These are phyloP conservation scores for Leptodactylus fuscus DNA, from an alignment of 2,113 vertebrate genomes.

Conservation along the genomic window DNA sequence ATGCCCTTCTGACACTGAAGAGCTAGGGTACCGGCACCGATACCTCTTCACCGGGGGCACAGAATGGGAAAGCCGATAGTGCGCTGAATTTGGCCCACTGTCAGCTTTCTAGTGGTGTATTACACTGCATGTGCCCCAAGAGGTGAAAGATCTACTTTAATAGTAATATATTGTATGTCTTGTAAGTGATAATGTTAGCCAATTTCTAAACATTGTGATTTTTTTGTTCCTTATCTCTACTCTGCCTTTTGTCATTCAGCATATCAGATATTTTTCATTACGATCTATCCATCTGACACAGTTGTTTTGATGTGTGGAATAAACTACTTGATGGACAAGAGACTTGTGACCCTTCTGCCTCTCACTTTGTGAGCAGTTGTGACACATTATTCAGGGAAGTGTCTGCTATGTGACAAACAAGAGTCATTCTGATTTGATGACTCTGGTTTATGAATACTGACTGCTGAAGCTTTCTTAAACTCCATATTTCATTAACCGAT, in stretches of 20 bases:
- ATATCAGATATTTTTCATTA: no score
- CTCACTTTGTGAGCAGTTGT: neutral
- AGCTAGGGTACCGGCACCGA: no score
- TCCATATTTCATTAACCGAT: neutral
- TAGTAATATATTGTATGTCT: neutral
- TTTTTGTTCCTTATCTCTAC: no score
- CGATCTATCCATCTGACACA: neutral
- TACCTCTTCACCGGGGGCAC: no score
- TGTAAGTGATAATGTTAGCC: neutral
- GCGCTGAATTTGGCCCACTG: no score
- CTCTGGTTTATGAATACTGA: neutral
- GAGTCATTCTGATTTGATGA: neutral
- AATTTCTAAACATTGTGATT: no score
- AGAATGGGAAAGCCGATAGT: no score
- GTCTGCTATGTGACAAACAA: neutral
- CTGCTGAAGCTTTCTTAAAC: neutral
- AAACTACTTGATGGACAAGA: slow-evolving; percentile 9
- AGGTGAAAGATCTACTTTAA: no score
- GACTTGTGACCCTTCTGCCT: neutral
- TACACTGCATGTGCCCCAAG: no score
- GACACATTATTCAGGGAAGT: neutral
- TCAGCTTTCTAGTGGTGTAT: no score
- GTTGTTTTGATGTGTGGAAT: neutral
- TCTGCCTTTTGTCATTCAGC: no score
- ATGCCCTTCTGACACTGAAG: no score